Evolutionary conservation across 2,797 vertebrate species (phyloP), one percentile per base, ranked within the genome.

Genomic region (Gastrophryne carolinensis): DNA sequence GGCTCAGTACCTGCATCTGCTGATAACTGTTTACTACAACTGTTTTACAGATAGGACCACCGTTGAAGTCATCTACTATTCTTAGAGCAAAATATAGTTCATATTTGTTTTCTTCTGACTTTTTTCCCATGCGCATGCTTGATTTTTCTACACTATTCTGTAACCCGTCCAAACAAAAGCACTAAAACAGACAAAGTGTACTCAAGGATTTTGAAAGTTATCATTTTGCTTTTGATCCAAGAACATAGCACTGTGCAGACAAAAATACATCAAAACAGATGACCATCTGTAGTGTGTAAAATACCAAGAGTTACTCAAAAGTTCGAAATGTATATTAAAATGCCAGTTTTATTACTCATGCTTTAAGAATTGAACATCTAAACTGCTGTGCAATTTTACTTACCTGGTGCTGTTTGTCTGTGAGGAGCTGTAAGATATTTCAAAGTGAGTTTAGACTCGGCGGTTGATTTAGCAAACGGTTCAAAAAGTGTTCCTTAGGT

Each of bases 161-260:
- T 24, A 61, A 61, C 1, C 4, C 19, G 39, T 61, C 6, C 37
- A 61, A 17, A 61, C 58, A 23, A 37, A 61, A 17, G 8, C 34
- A 39, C 21, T 15, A 66, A 80, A 82, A 35, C 21, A 82, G 73
- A 88, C 39, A 44, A 15, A 7, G 39, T 17, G 39, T 44, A 44
- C 39, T 44, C 15, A 44, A 44, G 39, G 17, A 44, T 15, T 17
- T 12, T 41, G 37, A 41, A 41, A n/a, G 15, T 17, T 44, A 44
- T 44, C 39, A 17, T 6, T 44, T 0, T 44, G 13, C 39, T 44
- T 44, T 44, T 44, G 39, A 44, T 44, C 39, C 39, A 44, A 44
- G 39, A 17, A 17, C 39, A n/a, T 44, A n/a, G 39, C n/a, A 17
- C 17, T 44, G 5, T 13, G 39, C 39, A 44, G 39, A 44, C 9